A percentile compares a stretch with the other conserved stretches of the same genome.
Conservation (phyloP, 2,888 invertebrate species). For the Scaptomyza polygonia region DNA sequence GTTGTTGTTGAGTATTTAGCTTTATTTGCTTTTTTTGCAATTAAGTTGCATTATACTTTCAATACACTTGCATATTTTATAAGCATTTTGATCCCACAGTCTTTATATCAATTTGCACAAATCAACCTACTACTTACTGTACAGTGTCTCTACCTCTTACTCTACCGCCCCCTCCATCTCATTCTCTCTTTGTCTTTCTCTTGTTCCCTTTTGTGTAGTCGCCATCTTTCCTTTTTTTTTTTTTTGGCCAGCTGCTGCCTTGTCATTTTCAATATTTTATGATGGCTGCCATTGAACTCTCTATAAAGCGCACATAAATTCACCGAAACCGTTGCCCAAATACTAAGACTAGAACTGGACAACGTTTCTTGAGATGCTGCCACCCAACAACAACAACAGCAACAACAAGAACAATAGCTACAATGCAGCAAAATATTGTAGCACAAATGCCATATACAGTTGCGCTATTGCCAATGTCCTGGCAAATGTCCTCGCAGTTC, state of each 20-base stretch:
- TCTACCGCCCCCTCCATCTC: too few species aligned
- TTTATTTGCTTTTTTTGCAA: slow-evolving; percentile 4
- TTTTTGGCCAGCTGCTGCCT: slow-evolving; percentile 30
- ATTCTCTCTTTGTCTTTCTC: background rate
- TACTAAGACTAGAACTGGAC: slow-evolving; percentile 19
- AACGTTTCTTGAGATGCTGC: slow-evolving; percentile 56
- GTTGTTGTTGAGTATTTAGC: background rate
- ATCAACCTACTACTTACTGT: slow-evolving; percentile 6
- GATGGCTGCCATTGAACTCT: slow-evolving; percentile 81
- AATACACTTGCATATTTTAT: background rate
- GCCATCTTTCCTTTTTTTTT: background rate
- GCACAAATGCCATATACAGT: slow-evolving; percentile 55
- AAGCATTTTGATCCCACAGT: slow-evolving; percentile 20
- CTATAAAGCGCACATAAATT: slow-evolving; percentile 78
- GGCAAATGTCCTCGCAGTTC: slow-evolving; percentile 23
- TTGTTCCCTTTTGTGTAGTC: background rate
- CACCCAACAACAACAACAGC: slow-evolving; percentile 4
- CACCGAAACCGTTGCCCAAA: slow-evolving; percentile 50
- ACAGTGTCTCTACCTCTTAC: too few species aligned
- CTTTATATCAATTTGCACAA: slow-evolving; percentile 35
- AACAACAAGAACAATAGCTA: slow-evolving; percentile 10
- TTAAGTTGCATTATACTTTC: background rate
- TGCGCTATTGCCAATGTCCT: slow-evolving; percentile 32
- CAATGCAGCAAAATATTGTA: slow-evolving; percentile 70
- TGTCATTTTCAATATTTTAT: slow-evolving; percentile 79